phyloP scores from a whole-genome alignment of 2,888 invertebrate genomes.

The Cyrtodaria siliqua region DNA sequence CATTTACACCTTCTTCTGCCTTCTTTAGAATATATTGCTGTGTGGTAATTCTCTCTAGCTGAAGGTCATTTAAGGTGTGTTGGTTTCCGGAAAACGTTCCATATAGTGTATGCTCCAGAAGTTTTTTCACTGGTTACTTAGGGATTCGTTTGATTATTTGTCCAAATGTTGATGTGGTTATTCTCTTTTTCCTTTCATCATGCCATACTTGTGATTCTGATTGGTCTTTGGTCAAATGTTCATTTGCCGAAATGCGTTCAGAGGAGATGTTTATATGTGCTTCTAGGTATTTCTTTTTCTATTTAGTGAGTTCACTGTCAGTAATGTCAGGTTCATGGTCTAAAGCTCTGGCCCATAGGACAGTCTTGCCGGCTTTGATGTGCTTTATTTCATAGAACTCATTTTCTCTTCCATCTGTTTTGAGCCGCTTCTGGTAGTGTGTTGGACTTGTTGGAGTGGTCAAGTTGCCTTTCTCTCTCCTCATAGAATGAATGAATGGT shows the following conservation, averaged over 20 bases:
- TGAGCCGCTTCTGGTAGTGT: not conserved
- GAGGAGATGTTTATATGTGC: not conserved
- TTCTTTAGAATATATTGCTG: slow-evolving; percentile 32
- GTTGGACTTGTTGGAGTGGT: not conserved
- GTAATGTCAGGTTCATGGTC: slow-evolving; percentile 13
- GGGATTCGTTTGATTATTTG: slow-evolving; percentile 22
- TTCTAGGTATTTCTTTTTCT: too few relatives aligned
- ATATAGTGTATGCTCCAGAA: too few relatives aligned
- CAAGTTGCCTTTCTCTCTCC: not conserved
- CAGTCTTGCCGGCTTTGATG: too few relatives aligned
- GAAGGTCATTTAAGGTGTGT: slow-evolving; percentile 25
- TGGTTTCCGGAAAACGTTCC: slow-evolving; percentile 17
- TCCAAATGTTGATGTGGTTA: slow-evolving; percentile 36
- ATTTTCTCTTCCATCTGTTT: slow-evolving; percentile 16
- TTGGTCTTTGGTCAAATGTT: too few relatives aligned
- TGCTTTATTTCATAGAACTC: slow-evolving; percentile 4
- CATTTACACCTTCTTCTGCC: slow-evolving; percentile 29
- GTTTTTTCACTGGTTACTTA: slow-evolving; percentile 4
- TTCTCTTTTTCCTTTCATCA: too few relatives aligned
- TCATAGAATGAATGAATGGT: too few relatives aligned
- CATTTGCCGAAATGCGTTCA: slow-evolving; percentile 1
- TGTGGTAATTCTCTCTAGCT: slow-evolving; percentile 29
- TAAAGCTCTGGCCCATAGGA: too few relatives aligned
- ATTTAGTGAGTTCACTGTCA: too few relatives aligned
- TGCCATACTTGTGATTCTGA: too few relatives aligned